Conservation (phyloP, 2,797 vertebrate species). For the Acanthis flammea region DNA sequence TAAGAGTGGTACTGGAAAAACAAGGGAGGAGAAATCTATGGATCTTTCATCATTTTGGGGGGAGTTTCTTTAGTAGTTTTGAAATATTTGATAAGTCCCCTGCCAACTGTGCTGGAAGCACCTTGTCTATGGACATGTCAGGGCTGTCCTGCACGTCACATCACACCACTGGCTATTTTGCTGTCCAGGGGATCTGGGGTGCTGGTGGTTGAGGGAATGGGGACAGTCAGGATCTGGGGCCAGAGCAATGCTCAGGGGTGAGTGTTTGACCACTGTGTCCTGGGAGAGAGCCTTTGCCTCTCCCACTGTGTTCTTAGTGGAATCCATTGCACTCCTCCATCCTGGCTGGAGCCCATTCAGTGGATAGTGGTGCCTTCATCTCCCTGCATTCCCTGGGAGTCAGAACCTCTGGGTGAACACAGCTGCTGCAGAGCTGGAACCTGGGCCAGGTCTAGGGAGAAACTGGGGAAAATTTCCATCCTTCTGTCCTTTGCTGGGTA, state of each 20-base stretch:
- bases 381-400: neutral
- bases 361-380: neutral
- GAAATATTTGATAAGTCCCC: neutral
- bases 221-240: neutral
- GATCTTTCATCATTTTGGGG: neutral
- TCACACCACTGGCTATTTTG: neutral
- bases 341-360: rapidly evolving
- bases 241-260: neutral
- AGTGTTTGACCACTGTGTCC: neutral
- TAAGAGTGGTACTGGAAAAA: neutral
- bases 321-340: neutral
- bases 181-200: neutral
- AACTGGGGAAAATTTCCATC: neutral
- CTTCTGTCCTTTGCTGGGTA: neutral
- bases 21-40: neutral
- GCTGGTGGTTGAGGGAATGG: neutral
- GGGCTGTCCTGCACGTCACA: rapidly evolving
- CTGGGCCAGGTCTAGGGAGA: neutral
- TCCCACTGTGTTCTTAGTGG: neutral
- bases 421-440: neutral
- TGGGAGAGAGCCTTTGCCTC: neutral
- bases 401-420: neutral
- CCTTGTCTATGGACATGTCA: rapidly evolving
- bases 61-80: neutral
- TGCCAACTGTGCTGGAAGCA: neutral